Evolutionary conservation across 2,888 invertebrate genomes (phyloP).

Genomic region (Campopleginae sp.): DNA sequence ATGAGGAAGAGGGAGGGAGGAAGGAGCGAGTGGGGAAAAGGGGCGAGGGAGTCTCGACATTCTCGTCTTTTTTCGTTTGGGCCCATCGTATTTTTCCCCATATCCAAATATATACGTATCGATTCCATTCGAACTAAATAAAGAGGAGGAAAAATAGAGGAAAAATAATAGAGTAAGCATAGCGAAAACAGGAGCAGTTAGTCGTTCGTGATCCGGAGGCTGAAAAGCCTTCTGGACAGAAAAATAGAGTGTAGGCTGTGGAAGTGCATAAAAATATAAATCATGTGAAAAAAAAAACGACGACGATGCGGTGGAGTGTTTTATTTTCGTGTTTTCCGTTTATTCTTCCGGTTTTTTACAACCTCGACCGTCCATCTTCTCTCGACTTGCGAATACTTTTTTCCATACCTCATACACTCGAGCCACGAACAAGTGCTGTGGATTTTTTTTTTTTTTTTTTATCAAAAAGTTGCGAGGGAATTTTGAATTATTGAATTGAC

Average conservation of each 20-base stretch:
- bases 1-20: slow-evolving; percentile 7
- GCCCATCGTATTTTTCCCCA: slow-evolving; percentile 22
- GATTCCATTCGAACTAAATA: neutral
- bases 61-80: slow-evolving; percentile 27
- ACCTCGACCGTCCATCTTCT: neutral
- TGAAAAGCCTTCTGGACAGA: slow-evolving; percentile 10
- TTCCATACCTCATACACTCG: neutral
- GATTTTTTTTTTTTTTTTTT: neutral
- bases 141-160: neutral
- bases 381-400: neutral
- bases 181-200: slow-evolving; percentile 43
- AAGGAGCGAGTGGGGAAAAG: no score
- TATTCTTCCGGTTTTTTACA: neutral
- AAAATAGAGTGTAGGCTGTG: neutral
- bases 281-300: neutral
- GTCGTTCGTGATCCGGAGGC: slow-evolving; percentile 25
- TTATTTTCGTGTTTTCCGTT: neutral
- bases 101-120: slow-evolving; percentile 6
- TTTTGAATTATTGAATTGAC: no score
- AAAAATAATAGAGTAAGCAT: slow-evolving; percentile 24
- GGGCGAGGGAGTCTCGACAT: no score
- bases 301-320: neutral
- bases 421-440: neutral
- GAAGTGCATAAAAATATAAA: neutral
- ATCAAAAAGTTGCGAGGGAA: no score